Evolutionary conservation across 2,113 vertebrate species (phyloP), one percentile per base, ranked within the genome.

Genomic region (Lutjanus erythropterus): DNA sequence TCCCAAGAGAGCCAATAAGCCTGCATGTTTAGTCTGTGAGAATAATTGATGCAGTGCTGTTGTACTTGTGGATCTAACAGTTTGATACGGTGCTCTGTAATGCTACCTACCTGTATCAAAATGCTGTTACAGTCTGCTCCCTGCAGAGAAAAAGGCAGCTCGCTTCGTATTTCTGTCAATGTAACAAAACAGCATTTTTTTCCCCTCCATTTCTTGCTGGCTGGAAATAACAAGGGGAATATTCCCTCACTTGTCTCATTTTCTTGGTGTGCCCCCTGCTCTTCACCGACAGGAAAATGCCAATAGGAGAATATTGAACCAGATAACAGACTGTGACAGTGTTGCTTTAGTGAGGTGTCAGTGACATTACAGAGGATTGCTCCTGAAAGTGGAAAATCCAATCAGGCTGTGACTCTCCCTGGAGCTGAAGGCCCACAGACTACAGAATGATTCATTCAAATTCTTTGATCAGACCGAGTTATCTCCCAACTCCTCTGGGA

Each of bases 341-440:
- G 83, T 84, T 81, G 84, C 75, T 90, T 89, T 74, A 84, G 78
- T 25, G 71, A 83, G 74, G 75, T 84, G 86, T 81, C 86, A 47
- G 61, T 87, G 81, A 86, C 79, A 86, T 85, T 86, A 91, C 56
- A 60, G 82, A 86, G 79, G 76, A 91, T 81, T 76, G 80, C 74
- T 88, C 82, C 86, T 72, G 71, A 84, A 90, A 86, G 91, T 89
- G 80, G 82, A 85, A 92, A 92, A 93, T 92, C 90, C 89, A 92
- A 91, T 93, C 85, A 86, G 64, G 65, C 78, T 41, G 42, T 87
- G 81, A 80, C 81, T 80, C 78, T 83, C 84, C 80, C 39, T 16
- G 60, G 58, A 86, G 78, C 68, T 44, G 53, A 85, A 82, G 75
- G 78, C 58, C 73, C 49, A 35, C 70, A 84, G 86, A 88, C 81